Evolutionary conservation across 1,140 invertebrate species (phyloP).

Genomic region (Drosophila tani): DNA sequence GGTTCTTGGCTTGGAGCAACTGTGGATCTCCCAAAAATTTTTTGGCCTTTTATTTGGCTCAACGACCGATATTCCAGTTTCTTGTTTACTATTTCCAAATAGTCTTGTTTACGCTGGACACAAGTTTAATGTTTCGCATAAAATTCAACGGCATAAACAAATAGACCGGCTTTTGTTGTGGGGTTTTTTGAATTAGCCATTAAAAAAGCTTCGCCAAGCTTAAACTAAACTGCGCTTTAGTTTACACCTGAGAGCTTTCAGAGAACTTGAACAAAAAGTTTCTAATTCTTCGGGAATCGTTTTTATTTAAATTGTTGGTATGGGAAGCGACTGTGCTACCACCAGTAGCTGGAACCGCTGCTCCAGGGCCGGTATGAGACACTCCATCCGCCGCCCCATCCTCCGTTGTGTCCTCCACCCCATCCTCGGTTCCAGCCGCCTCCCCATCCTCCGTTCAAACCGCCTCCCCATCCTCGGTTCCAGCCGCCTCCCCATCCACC

Average conservation of each 20-base stretch:
- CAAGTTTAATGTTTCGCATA: slow-evolving; percentile 13
- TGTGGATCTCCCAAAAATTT: not conserved
- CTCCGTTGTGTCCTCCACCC: slow-evolving; percentile 10
- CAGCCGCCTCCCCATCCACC: slow-evolving; percentile 2
- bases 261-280: slow-evolving; percentile 24
- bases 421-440: slow-evolving; percentile 21
- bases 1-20: slow-evolving; percentile 25
- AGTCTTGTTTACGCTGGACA: slow-evolving; percentile 5
- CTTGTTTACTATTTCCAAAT: slow-evolving; percentile 16
- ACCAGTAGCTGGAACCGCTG: slow-evolving; percentile 45
- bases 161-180: not conserved
- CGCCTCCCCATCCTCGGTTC: not conserved
- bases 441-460: slow-evolving; percentile 16
- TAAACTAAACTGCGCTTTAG: slow-evolving; percentile 15
- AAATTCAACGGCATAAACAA: slow-evolving; percentile 21
- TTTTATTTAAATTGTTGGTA: slow-evolving; percentile 16
- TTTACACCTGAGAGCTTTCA: slow-evolving; percentile 1
- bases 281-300: not conserved
- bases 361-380: slow-evolving; percentile 37
- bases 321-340: slow-evolving; percentile 31
- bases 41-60: slow-evolving; percentile 41
- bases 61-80: slow-evolving; percentile 19
- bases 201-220: slow-evolving; percentile 23
- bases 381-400: slow-evolving; percentile 22
- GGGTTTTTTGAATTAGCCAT: slow-evolving; percentile 2